Conservation (phyloP, 2,888 invertebrate genomes). For the Caenorhabditis doughertyi region DNA sequence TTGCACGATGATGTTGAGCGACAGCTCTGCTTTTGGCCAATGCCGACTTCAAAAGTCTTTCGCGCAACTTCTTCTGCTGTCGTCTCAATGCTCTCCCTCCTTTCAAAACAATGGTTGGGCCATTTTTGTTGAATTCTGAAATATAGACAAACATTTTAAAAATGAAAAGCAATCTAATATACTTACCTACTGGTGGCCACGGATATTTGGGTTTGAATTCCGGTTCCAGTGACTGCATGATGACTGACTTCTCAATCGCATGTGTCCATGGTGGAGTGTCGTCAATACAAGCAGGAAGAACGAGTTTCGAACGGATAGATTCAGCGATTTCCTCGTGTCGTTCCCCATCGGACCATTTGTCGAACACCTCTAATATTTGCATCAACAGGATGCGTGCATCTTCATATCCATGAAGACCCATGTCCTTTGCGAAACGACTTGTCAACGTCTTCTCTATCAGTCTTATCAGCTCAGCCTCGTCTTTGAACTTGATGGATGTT, state of each 20-base stretch:
- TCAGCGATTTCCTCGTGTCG: too few relatives aligned
- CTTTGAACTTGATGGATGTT: not conserved
- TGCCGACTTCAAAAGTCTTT: not conserved
- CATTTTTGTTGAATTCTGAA: not conserved
- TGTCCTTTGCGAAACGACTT: not conserved
- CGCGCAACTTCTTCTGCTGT: not conserved
- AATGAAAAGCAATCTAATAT: too few relatives aligned
- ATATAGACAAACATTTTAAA: not conserved
- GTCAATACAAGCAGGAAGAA: not conserved
- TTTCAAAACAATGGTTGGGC: not conserved
- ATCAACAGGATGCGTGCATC: not conserved
- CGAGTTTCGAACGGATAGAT: not conserved
- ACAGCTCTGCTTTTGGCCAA: not conserved
- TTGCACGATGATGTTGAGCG: not conserved
- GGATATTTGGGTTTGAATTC: too few relatives aligned
- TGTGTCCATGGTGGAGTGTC: too few relatives aligned
- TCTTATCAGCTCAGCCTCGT: not conserved
- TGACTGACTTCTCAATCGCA: too few relatives aligned
- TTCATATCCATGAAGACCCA: not conserved
- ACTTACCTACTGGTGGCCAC: too few relatives aligned
- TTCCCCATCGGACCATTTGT: too few relatives aligned
- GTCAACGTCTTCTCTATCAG: not conserved
- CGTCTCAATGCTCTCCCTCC: not conserved
- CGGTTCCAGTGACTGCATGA: too few relatives aligned
- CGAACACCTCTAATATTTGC: not conserved